Percentiles rank a stretch among this genome's conserved stretches.
These are phyloP conservation scores for Ageneiosus marmoratus DNA, from an alignment of 2,113 vertebrate species.

Conservation along the genomic window DNA sequence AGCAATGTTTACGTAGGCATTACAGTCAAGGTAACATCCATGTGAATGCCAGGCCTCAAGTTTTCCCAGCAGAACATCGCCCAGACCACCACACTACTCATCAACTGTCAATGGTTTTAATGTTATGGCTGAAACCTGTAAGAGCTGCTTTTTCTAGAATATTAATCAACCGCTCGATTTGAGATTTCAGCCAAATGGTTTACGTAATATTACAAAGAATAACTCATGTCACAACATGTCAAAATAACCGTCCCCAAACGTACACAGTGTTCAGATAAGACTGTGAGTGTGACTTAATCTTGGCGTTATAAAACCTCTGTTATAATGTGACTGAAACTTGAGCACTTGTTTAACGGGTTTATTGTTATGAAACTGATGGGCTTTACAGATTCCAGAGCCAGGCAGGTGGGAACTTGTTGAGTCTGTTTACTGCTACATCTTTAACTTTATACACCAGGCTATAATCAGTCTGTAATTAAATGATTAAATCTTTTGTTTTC, in stretches of 20 bases:
- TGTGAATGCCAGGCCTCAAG: no score
- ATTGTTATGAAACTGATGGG: neutral
- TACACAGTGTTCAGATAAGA: neutral
- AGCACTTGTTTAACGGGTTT: conserved; percentile 17
- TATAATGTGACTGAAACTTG: neutral
- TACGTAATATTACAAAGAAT: neutral
- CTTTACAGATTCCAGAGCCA: neutral
- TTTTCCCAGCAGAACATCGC: no score
- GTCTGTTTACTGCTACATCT: neutral
- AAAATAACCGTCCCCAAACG: neutral
- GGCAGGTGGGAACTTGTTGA: neutral
- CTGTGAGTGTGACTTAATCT: neutral
- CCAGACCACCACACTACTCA: no score
- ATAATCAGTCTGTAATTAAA: neutral
- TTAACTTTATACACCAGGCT: neutral
- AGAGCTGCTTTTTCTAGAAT: neutral
- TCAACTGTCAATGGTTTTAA: no score
- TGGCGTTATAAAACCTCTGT: neutral
- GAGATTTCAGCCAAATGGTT: neutral
- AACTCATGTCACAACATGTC: neutral
- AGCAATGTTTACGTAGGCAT: no score
- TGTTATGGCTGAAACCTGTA: no score
- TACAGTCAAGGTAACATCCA: no score
- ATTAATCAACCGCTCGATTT: no score
- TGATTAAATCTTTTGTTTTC: neutral